A percentile compares a stretch with the other conserved stretches of the same genome.
Conservation (phyloP, 2,797 vertebrate species). For the Epinephelus coioides region DNA sequence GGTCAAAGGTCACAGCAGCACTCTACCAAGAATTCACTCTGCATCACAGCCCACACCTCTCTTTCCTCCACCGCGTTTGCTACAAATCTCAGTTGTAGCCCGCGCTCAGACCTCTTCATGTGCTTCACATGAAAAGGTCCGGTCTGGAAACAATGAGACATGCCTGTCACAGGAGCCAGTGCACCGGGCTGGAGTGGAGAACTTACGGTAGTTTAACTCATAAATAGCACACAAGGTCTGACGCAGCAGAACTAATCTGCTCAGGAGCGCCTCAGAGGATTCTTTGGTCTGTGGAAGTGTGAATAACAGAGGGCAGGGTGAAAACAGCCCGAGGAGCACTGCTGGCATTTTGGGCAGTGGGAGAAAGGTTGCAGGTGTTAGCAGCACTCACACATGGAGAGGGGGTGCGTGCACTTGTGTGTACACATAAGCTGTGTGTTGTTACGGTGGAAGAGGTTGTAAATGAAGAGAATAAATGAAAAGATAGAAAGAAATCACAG, state of each 20-base stretch:
- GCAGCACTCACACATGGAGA: conserved; percentile 29
- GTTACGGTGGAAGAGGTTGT: background rate
- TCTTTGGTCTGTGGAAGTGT: conserved; percentile 42
- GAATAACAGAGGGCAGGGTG: conserved; percentile 47
- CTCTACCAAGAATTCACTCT: conserved; percentile 16
- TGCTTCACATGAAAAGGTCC: background rate
- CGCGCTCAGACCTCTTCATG: conserved; percentile 14
- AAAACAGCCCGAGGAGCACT: conserved; percentile 10
- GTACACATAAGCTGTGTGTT: background rate
- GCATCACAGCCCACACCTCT: background rate
- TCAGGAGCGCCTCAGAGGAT: conserved; percentile 36
- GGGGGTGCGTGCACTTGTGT: background rate
- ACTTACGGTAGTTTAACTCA: conserved; percentile 36
- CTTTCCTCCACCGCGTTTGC: background rate
- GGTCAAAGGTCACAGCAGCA: conserved; percentile 43
- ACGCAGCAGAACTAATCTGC: conserved; percentile 70
- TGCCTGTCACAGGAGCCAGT: conserved; percentile 43
- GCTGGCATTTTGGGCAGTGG: conserved; percentile 42
- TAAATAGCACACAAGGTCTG: conserved; percentile 28
- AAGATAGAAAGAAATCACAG: background rate
- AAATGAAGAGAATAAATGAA: background rate
- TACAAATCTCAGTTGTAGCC: conserved; percentile 49
- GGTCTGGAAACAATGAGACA: conserved; percentile 59
- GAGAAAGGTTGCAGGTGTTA: conserved; percentile 62
- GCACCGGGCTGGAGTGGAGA: conserved; percentile 4